Conservation (phyloP, 2,888 invertebrate genomes). For the Mimas tiliae region DNA sequence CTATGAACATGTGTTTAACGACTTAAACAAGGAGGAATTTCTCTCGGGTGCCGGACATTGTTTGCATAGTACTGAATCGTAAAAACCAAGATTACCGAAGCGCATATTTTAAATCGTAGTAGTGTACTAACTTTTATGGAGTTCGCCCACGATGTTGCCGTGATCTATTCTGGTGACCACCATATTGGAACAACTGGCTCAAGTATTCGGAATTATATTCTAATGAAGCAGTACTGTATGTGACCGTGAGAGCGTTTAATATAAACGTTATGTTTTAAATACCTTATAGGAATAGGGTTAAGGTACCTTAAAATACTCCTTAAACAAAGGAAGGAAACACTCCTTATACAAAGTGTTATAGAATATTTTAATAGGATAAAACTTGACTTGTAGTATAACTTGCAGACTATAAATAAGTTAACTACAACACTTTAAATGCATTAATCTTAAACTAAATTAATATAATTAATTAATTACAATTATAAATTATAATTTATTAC, state of each 20-base stretch:
- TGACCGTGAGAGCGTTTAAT: slow-evolving; percentile 4
- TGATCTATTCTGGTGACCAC: slow-evolving; percentile 14
- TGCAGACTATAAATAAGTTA: neutral
- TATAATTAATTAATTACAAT: too few species aligned
- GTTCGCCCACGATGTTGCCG: slow-evolving; percentile 32
- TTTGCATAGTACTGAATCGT: too few species aligned
- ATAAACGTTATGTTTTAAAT: slow-evolving; percentile 2
- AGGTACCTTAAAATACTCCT: too few species aligned
- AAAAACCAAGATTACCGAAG: neutral
- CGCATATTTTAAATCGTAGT: neutral
- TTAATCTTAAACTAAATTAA: too few species aligned
- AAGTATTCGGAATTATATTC: slow-evolving; percentile 20
- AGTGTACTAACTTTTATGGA: neutral
- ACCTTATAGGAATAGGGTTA: slow-evolving; percentile 5
- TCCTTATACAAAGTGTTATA: neutral
- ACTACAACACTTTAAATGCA: too few species aligned
- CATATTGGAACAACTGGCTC: slow-evolving; percentile 15
- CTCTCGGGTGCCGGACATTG: too few species aligned
- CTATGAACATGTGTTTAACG: too few species aligned
- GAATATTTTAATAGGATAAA: neutral
- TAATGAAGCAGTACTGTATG: slow-evolving; percentile 10
- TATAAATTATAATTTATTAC: too few species aligned
- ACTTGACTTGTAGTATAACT: neutral
- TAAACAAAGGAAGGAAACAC: too few species aligned
- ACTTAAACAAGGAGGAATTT: too few species aligned